Evolutionary conservation across 2,797 vertebrate species (phyloP).

Genomic region (Karalla daura): DNA sequence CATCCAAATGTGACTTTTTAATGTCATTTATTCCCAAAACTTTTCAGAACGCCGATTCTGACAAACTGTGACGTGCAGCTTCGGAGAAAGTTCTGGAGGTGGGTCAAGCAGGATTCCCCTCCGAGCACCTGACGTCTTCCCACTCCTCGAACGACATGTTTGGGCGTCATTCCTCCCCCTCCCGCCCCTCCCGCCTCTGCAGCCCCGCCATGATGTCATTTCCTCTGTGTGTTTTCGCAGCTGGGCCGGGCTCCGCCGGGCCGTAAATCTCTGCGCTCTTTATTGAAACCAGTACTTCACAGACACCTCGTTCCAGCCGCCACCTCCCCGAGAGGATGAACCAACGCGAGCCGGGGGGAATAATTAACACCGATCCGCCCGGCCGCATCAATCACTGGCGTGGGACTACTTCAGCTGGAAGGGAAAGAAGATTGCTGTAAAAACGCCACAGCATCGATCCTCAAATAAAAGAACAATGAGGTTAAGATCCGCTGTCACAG

Average conservation of each 20-base stretch:
- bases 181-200: slow-evolving; percentile 7
- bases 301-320: slow-evolving; percentile 33
- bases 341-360: slow-evolving; percentile 3
- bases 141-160: no score
- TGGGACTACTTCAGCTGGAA: neutral
- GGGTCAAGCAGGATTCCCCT: slow-evolving; percentile 22
- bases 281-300: slow-evolving; percentile 31
- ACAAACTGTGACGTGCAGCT: slow-evolving; percentile 31
- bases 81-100: slow-evolving; percentile 18
- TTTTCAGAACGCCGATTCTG: neutral
- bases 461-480: neutral
- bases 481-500: neutral
- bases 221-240: slow-evolving; percentile 77
- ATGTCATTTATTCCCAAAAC: slow-evolving; percentile 1
- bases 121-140: slow-evolving; percentile 7
- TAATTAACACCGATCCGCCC: neutral
- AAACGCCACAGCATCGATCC: neutral
- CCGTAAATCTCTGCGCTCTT: slow-evolving; percentile 30
- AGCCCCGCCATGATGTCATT: slow-evolving; percentile 74
- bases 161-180: slow-evolving; percentile 6
- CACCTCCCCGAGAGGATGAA: slow-evolving; percentile 26
- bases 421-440: neutral
- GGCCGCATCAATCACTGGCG: neutral
- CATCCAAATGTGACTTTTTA: slow-evolving; percentile 3
- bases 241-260: slow-evolving; percentile 41